phyloP scores from a whole-genome alignment of 30 jellyfish, hydroid and myxozoan genomes.

The Cassiopea andromeda region DNA sequence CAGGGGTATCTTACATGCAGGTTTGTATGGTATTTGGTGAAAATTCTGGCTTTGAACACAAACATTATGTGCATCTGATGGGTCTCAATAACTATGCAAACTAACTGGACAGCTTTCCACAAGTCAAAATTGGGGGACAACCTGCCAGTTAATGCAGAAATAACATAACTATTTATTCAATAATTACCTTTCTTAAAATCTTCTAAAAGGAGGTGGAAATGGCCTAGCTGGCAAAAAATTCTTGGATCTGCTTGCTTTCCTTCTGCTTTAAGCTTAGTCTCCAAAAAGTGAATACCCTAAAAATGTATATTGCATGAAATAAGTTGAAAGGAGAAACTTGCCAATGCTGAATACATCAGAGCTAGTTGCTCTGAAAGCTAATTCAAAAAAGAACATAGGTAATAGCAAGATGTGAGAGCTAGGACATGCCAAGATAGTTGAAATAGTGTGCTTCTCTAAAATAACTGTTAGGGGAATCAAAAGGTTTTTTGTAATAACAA shows the following conservation, averaged over 20 bases:
- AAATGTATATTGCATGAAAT: background rate
- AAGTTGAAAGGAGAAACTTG: background rate
- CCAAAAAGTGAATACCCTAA: conserved; percentile 90
- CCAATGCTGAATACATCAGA: background rate
- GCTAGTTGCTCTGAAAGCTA: background rate
- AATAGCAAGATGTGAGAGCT: too few relatives aligned
- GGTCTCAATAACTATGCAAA: too few relatives aligned
- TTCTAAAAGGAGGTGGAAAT: conserved; percentile 93
- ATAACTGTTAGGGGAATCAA: too few relatives aligned
- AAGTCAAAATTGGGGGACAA: too few relatives aligned
- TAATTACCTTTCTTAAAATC: conserved; percentile 90
- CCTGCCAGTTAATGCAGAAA: background rate
- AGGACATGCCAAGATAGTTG: too few relatives aligned
- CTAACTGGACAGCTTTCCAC: too few relatives aligned
- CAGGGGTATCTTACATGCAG: too few relatives aligned
- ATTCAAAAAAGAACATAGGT: too few relatives aligned
- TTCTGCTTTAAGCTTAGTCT: conserved; percentile 77
- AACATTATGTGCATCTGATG: too few relatives aligned
- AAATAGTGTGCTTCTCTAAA: too few relatives aligned
- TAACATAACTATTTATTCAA: too few relatives aligned
- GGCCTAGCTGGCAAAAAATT: conserved; percentile 94
- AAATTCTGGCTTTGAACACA: background rate
- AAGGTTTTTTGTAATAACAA: too few relatives aligned
- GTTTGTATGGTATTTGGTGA: background rate
- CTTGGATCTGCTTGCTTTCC: conserved; percentile 93